Evolutionary conservation across 2,113 vertebrate genomes (phyloP).

Genomic region (Brienomyrus longianalis): DNA sequence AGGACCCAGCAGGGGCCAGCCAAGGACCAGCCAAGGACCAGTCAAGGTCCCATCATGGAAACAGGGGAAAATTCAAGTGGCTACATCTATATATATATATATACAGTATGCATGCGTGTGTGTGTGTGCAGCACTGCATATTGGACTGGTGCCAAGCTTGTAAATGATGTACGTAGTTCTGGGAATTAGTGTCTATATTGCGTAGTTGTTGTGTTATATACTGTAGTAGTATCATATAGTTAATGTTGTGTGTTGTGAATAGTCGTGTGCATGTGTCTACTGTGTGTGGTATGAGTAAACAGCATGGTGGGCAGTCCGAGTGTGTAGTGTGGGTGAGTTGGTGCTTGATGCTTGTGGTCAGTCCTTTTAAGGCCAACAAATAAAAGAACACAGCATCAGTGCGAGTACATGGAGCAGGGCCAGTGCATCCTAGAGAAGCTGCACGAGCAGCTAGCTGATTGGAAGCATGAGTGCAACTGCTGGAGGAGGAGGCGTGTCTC

Average conservation of each 20-base stretch:
- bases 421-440: neutral
- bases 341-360: neutral
- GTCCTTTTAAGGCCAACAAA: neutral
- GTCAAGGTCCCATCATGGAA: too few relatives aligned
- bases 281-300: neutral
- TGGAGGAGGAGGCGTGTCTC: neutral
- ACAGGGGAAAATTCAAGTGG: too few relatives aligned
- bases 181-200: too few relatives aligned
- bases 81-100: too few relatives aligned
- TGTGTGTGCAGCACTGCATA: neutral
- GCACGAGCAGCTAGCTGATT: neutral
- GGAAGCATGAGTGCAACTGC: neutral
- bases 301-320: neutral
- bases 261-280: neutral
- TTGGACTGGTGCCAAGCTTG: too few relatives aligned
- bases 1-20: too few relatives aligned
- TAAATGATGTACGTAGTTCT: too few relatives aligned
- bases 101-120: neutral
- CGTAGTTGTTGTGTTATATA: too few relatives aligned
- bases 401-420: neutral
- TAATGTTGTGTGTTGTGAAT: too few relatives aligned
- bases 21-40: too few relatives aligned
- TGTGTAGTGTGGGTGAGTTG: neutral
- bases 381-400: neutral
- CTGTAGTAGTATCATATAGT: too few relatives aligned